Conservation (phyloP, 2,113 vertebrate species). For the Nansenia antarctica region DNA sequence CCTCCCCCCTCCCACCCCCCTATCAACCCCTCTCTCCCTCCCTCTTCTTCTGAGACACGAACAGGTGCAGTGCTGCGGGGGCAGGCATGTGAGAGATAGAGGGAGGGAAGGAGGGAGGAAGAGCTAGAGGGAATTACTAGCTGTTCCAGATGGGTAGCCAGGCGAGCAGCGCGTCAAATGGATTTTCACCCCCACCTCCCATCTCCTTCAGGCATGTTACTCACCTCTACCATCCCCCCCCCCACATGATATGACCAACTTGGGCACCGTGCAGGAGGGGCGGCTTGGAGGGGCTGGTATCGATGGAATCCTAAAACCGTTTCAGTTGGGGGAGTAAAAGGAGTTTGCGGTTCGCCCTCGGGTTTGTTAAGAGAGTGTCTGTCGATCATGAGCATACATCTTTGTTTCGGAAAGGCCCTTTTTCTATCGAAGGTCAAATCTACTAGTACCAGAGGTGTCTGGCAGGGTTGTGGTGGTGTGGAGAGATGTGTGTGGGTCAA, state of each 20-base stretch:
- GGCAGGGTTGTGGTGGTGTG: neutral
- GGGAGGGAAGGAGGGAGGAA: neutral
- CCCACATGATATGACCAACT: neutral
- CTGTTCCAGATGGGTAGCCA: conserved; percentile 58
- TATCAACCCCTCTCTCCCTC: neutral
- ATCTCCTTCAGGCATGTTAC: conserved; percentile 33
- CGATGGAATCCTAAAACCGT: neutral
- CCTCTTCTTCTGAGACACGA: conserved; percentile 26
- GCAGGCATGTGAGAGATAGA: neutral
- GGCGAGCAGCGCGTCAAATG: conserved; percentile 55
- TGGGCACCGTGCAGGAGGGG: neutral
- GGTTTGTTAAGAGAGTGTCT: too few relatives aligned
- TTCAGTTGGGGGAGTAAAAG: neutral
- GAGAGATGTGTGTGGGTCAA: neutral
- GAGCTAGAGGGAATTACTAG: conserved; percentile 58
- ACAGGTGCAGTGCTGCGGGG: conserved; percentile 42
- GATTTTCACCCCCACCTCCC: conserved; percentile 46
- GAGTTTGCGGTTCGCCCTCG: too few relatives aligned
- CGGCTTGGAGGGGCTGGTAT: neutral
- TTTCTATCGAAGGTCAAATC: neutral
- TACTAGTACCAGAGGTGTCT: neutral
- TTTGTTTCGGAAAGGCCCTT: too few relatives aligned
- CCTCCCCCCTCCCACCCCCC: neutral
- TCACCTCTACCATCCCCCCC: conserved; percentile 27
- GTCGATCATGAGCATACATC: too few relatives aligned